Conservation (phyloP, 2,888 invertebrate species). For the Stenoptilia bipunctidactyla region DNA sequence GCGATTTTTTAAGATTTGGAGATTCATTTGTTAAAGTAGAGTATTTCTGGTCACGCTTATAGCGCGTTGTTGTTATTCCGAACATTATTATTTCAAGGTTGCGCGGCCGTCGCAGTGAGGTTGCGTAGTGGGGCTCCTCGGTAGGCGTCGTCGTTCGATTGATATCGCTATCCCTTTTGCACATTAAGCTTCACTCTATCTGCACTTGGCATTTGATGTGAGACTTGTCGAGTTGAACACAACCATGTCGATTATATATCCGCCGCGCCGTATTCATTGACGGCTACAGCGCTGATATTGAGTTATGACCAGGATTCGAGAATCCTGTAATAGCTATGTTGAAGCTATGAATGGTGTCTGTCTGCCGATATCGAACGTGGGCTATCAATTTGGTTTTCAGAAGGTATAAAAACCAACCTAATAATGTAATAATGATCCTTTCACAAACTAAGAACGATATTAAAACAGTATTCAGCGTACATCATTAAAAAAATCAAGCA, state of each 20-base stretch:
- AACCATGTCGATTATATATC: constrained; percentile 16
- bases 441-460: too few relatives aligned
- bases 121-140: constrained; percentile 70
- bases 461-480: too few relatives aligned
- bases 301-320: too few relatives aligned
- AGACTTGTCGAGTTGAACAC: constrained; percentile 42
- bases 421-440: too few relatives aligned
- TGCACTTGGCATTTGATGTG: constrained; percentile 61
- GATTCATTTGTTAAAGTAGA: constrained; percentile 38
- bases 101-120: constrained; percentile 67
- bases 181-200: constrained; percentile 50
- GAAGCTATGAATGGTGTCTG: too few relatives aligned
- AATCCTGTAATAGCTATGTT: too few relatives aligned
- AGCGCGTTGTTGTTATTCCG: constrained; percentile 69
- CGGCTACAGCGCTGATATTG: constrained; percentile 19
- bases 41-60: constrained; percentile 69
- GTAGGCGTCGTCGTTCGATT: constrained; percentile 63
- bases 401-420: too few relatives aligned
- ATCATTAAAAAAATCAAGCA: too few relatives aligned
- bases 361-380: too few relatives aligned
- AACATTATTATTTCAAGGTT: constrained; percentile 72
- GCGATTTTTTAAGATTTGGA: constrained; percentile 35
- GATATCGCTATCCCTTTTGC: constrained; percentile 62
- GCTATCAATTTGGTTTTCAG: too few relatives aligned
- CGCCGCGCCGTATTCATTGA: constrained; percentile 30